These are phyloP conservation scores for Synaphobranchus kaupii DNA, from an alignment of 2,797 vertebrate genomes.

Conservation along the genomic window DNA sequence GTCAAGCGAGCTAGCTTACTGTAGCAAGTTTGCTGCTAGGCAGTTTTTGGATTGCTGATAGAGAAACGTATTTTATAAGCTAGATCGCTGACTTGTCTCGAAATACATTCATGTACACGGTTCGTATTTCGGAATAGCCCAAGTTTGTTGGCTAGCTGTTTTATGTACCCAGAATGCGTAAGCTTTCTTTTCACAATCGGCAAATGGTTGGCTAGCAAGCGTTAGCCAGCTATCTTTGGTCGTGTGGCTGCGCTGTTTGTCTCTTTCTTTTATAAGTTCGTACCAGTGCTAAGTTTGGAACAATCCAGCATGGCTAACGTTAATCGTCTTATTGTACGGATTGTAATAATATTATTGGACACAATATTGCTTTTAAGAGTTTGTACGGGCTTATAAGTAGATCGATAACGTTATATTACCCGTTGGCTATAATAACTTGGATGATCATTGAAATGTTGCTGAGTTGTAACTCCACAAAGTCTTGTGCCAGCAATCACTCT, in stretches of 20 bases:
- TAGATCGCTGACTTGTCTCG: background rate
- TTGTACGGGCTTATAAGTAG: background rate
- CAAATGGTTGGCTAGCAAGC: constrained; percentile 29
- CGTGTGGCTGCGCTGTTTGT: constrained; percentile 2
- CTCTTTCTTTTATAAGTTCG: background rate
- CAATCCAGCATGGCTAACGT: constrained; percentile 66
- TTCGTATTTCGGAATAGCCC: background rate
- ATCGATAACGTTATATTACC: background rate
- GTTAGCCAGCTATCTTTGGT: constrained; percentile 24
- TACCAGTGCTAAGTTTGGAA: constrained; percentile 56
- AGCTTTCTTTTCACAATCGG: background rate
- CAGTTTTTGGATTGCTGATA: too few relatives aligned
- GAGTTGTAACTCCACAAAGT: too few relatives aligned
- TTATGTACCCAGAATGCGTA: background rate
- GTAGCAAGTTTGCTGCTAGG: background rate
- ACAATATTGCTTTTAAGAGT: background rate
- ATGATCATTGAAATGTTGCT: background rate
- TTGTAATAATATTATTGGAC: background rate
- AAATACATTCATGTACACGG: background rate
- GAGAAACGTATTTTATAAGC: too few relatives aligned
- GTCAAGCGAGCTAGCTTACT: background rate
- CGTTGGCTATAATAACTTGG: too few relatives aligned
- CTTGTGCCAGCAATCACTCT: too few relatives aligned
- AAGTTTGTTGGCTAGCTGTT: background rate
- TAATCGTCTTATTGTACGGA: constrained; percentile 38